Conservation (phyloP, 2,888 invertebrate species). For the Acrobasis repandana region DNA sequence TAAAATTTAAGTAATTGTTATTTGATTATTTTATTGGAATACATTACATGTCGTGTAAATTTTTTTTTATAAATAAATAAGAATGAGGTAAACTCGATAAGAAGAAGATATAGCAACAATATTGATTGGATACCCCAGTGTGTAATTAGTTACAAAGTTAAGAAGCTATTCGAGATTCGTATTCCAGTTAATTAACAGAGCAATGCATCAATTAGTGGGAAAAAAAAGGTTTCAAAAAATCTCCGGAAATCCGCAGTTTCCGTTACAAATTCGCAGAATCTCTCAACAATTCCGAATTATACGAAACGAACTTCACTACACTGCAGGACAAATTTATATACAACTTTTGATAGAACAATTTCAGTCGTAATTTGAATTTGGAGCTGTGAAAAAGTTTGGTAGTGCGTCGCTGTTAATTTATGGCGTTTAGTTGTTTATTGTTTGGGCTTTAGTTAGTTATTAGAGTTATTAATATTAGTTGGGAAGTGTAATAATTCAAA, state of each 20-base stretch:
- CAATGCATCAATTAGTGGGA: constrained; percentile 12
- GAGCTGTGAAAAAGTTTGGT: constrained; percentile 3
- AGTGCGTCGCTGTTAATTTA: background rate
- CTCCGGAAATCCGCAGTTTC: background rate
- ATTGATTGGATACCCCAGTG: no score
- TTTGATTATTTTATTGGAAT: no score
- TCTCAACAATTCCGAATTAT: constrained; percentile 36
- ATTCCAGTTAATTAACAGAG: background rate
- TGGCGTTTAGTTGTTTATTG: background rate
- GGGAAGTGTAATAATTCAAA: no score
- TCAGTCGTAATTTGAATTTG: constrained; percentile 20
- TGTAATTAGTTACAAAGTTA: constrained; percentile 7
- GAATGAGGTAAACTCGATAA: no score
- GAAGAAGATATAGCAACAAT: no score
- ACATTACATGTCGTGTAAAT: no score
- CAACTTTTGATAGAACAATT: constrained; percentile 29
- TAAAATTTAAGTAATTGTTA: no score
- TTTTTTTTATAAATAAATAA: no score
- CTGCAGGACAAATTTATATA: constrained; percentile 37
- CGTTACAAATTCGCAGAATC: constrained; percentile 35
- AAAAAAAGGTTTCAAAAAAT: constrained; percentile 1
- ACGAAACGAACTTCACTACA: constrained; percentile 35
- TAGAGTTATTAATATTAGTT: background rate
- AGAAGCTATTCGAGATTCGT: background rate
- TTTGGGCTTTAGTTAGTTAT: background rate